These are phyloP conservation scores for Nautilus pompilius DNA, from an alignment of 1,140 invertebrate genomes.

Conservation along the genomic window DNA sequence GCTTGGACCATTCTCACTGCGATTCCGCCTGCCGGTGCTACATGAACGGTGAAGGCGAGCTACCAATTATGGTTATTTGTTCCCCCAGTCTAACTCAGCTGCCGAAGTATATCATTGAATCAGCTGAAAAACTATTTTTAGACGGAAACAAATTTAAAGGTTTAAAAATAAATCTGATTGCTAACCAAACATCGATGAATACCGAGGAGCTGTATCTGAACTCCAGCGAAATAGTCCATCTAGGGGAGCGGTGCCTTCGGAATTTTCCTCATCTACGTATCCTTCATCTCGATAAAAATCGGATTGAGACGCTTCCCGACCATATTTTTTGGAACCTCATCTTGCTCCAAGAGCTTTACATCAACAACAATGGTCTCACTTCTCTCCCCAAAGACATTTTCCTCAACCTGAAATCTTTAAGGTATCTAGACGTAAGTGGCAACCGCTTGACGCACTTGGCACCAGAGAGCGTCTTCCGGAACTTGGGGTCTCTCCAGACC, in stretches of 20 bases:
- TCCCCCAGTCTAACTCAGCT: background rate
- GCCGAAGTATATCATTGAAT: background rate
- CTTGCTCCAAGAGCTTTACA: background rate
- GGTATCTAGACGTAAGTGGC: background rate
- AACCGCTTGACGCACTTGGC: background rate
- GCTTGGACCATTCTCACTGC: background rate
- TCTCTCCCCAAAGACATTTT: background rate
- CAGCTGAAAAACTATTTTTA: background rate
- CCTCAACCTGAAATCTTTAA: background rate
- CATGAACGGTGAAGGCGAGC: background rate
- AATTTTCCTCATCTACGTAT: background rate
- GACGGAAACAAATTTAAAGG: background rate
- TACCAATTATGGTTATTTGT: background rate
- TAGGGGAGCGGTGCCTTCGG: background rate
- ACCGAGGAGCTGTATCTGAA: background rate
- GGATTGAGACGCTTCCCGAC: background rate
- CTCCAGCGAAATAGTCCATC: background rate
- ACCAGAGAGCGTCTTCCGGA: background rate
- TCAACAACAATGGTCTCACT: background rate
- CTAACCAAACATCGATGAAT: background rate
- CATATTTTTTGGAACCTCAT: background rate
- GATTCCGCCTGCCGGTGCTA: background rate
- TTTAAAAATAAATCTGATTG: background rate
- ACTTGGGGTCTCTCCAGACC: background rate
- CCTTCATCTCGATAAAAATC: background rate